Conservation (phyloP, 1,140 invertebrate genomes). For the Heliconius hermathena region DNA sequence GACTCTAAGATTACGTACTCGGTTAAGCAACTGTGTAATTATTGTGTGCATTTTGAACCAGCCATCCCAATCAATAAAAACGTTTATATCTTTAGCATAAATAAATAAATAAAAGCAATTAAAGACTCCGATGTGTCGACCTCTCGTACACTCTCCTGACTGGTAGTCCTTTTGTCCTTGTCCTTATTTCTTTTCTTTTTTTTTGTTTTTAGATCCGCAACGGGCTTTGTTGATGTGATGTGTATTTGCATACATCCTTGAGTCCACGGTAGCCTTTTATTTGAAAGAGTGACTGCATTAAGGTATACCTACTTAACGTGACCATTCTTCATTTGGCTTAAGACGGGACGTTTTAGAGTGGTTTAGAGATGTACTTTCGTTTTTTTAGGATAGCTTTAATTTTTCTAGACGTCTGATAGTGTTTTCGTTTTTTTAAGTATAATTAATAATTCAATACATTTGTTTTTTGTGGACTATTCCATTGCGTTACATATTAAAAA, state of each 20-base stretch:
- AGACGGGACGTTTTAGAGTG: too few relatives aligned
- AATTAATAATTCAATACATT: too few relatives aligned
- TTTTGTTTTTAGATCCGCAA: conserved; percentile 49
- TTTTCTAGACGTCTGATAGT: too few relatives aligned
- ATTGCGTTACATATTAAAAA: too few relatives aligned
- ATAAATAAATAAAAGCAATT: conserved; percentile 41
- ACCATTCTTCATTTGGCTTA: too few relatives aligned
- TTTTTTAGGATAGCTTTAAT: too few relatives aligned
- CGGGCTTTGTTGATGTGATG: conserved; percentile 61
- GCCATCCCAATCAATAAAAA: conserved; percentile 28
- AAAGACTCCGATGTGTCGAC: conserved; percentile 37
- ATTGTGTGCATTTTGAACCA: conserved; percentile 28
- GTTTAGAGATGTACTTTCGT: too few relatives aligned
- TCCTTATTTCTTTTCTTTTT: conserved; percentile 49
- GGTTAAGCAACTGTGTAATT: conserved; percentile 41
- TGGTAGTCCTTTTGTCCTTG: conserved; percentile 58
- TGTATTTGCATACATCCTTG: conserved; percentile 71
- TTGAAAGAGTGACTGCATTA: conserved; percentile 59
- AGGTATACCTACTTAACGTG: too few relatives aligned
- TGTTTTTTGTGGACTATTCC: too few relatives aligned
- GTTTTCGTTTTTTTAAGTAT: too few relatives aligned
- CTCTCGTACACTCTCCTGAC: conserved; percentile 36
- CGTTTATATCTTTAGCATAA: conserved; percentile 38
- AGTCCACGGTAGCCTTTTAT: conserved; percentile 53
- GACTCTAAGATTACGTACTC: conserved; percentile 32